These are phyloP conservation scores for Desmodus rotundus DNA, from an alignment of 2,113 vertebrate genomes.

Conservation along the genomic window DNA sequence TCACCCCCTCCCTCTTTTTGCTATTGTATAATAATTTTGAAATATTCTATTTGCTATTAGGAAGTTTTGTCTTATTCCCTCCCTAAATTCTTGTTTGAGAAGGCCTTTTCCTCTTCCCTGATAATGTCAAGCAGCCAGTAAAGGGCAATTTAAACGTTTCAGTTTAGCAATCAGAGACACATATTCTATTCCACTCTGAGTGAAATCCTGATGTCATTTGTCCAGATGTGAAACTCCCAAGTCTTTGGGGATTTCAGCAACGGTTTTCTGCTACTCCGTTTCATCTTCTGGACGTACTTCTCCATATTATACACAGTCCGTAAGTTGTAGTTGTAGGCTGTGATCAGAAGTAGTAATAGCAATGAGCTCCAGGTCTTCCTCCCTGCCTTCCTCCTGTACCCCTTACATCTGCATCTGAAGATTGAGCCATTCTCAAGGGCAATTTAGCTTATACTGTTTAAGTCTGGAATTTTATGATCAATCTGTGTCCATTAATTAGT, in stretches of 20 bases:
- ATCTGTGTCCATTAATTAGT: not conserved
- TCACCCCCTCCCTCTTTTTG: not conserved
- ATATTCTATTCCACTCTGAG: not conserved
- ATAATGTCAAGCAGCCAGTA: conserved; percentile 9
- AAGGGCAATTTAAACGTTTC: conserved; percentile 11
- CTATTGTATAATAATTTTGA: not conserved
- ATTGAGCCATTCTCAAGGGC: not conserved
- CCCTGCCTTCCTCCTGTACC: accelerated
- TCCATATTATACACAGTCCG: not conserved
- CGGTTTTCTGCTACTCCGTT: not conserved
- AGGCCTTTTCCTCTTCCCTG: not conserved
- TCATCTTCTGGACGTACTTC: not conserved
- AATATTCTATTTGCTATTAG: not conserved
- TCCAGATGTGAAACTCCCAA: not conserved
- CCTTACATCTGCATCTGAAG: not conserved
- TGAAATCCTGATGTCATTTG: conserved; percentile 30
- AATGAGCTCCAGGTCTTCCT: not conserved
- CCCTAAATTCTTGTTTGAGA: not conserved
- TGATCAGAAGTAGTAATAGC: not conserved
- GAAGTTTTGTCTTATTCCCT: not conserved
- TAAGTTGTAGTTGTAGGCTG: not conserved
- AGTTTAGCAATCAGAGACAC: conserved; percentile 16
- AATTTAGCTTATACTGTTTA: not conserved
- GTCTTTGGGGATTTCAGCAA: not conserved
- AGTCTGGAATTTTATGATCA: not conserved